These are phyloP conservation scores for Mechanitis messenoides DNA, from an alignment of 2,888 invertebrate genomes.

Conservation along the genomic window DNA sequence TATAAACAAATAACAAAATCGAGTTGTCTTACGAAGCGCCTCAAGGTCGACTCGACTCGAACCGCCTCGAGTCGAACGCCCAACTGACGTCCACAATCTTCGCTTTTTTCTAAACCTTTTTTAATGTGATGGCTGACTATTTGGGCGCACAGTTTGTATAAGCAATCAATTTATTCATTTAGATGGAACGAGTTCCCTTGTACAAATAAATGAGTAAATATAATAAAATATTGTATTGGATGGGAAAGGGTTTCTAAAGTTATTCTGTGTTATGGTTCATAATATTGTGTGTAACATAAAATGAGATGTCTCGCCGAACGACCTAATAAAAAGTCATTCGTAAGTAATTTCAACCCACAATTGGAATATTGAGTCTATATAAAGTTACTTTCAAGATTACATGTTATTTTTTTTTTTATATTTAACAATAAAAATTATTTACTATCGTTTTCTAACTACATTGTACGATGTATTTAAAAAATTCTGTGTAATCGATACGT, in stretches of 20 bases:
- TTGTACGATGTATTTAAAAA: constrained; percentile 27
- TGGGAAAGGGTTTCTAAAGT: constrained; percentile 40
- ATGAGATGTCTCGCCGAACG: constrained; percentile 23
- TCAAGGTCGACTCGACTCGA: constrained; percentile 58
- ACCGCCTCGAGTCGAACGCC: constrained; percentile 41
- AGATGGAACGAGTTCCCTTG: constrained; percentile 65
- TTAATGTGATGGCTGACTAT: constrained; percentile 74
- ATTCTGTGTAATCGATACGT: constrained; percentile 62
- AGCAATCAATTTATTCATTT: constrained; percentile 77
- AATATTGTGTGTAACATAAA: constrained; percentile 39
- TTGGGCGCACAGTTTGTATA: constrained; percentile 76
- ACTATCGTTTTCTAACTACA: constrained; percentile 15
- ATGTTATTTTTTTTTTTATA: background rate
- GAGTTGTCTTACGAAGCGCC: constrained; percentile 70
- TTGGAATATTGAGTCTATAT: constrained; percentile 9
- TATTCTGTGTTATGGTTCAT: constrained; percentile 44
- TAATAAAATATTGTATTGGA: constrained; percentile 48
- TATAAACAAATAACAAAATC: constrained; percentile 76
- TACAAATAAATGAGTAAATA: constrained; percentile 69
- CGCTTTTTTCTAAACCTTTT: constrained; percentile 66
- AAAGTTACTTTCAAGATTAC: constrained; percentile 3
- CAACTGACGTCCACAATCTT: constrained; percentile 48
- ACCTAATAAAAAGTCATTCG: constrained; percentile 21
- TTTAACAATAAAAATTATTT: background rate
- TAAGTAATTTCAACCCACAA: constrained; percentile 16